Percentiles rank a stretch among this genome's conserved stretches.
Evolutionary conservation across 2,888 invertebrate species (phyloP).

Genomic region (Drosophila lacicola): DNA sequence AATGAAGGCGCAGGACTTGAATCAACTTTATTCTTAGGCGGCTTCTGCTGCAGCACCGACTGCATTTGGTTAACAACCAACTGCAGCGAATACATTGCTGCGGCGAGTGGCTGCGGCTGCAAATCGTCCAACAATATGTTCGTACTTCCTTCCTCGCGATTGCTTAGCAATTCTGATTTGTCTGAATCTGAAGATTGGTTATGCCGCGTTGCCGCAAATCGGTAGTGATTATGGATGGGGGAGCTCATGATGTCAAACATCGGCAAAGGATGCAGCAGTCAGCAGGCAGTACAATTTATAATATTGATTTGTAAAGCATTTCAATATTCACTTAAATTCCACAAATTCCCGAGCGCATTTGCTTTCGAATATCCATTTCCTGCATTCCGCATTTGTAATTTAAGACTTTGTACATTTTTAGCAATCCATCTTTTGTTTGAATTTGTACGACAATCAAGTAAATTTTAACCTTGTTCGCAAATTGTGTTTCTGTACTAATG

Average conservation of each 20-base stretch:
- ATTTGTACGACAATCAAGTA: constrained; percentile 5
- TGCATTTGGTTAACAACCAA: constrained; percentile 56
- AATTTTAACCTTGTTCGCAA: constrained; percentile 1
- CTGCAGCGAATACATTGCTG: constrained; percentile 61
- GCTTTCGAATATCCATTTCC: constrained; percentile 58
- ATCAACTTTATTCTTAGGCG: constrained; percentile 42
- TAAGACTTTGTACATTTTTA: background rate
- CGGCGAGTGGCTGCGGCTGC: constrained; percentile 58
- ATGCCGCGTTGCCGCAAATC: constrained; percentile 43
- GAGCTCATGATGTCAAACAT: constrained; percentile 64
- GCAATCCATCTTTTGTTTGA: constrained; percentile 43
- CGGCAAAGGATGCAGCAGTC: constrained; percentile 59
- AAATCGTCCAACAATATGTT: constrained; percentile 44
- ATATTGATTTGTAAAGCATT: constrained; percentile 49
- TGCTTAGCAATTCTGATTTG: constrained; percentile 34
- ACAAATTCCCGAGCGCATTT: constrained; percentile 31
- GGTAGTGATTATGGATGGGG: constrained; percentile 64
- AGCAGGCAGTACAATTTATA: constrained; percentile 57
- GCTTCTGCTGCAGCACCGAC: constrained; percentile 52
- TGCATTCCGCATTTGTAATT: constrained; percentile 29
- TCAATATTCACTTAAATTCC: constrained; percentile 40
- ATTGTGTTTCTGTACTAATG: constrained; percentile 2
- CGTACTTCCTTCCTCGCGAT: constrained; percentile 21
- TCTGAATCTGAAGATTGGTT: constrained; percentile 37
- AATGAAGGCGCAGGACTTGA: constrained; percentile 42